Base-by-base conservation (phyloP, 2,113 vertebrate species). In the Leptobrachium leishanense region DNA sequence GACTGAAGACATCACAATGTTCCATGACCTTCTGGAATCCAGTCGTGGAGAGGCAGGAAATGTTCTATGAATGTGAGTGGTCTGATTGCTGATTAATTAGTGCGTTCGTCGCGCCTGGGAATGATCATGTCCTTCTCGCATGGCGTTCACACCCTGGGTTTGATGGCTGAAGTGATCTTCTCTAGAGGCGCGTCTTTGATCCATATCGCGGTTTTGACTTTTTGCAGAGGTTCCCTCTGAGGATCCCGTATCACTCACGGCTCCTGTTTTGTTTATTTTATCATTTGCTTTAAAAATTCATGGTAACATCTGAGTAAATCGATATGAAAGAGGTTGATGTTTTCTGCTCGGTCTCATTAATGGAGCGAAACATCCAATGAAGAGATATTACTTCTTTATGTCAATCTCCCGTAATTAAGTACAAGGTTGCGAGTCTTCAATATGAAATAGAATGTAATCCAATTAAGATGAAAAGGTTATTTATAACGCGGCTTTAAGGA, bases 371-470 rank as follows among this genome's bases (percentile, higher is more conserved):
- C 50, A 54, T 88, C 90, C 90, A 88, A 92, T 87, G 83, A 91
- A 91, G 92, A 89, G 87, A 91, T 91, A 90, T 53, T 0, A 0
- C 89, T 92, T 89, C 87, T 92, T 94, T 92, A 87, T 93, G 90
- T 91, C 88, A 94, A 88, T 92, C 85, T 88, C 74, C 83, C 71
- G 77, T 92, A 94, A 93, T 94, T 95, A 94, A 89, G 87, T 84
- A 89, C 85, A 92, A 92, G 88, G 88, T 85, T 89, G 85, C 88
- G 85, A 84, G 87, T 88, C 73, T 89, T 90, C 86, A 65, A 59
- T 64, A 20, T 71, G 86, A 85, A 84, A 81, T 77, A 80, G 83
- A 87, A 82, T 39, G 66, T 69, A 77, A 73, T 86, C 84, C 79
- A 84, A 70, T 85, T 85, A 80, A 81, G 75, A 84, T 53, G 2